Evolutionary conservation across 2,888 invertebrate species (phyloP).

Genomic region (Clostera curtula): DNA sequence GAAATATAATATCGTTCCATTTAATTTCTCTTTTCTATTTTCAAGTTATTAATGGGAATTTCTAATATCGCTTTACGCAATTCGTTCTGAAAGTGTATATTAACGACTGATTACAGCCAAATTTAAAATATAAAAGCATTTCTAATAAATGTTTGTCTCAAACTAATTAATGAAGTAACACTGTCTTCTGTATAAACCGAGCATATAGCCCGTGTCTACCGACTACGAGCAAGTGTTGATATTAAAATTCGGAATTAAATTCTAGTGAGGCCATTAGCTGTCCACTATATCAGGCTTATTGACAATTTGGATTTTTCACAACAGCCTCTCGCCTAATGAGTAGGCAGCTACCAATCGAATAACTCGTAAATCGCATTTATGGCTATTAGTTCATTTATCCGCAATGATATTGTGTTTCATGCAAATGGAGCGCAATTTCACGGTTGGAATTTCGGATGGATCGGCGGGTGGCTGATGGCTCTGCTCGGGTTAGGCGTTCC

Average conservation of each 20-base stretch:
- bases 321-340: slow-evolving; percentile 27
- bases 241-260: slow-evolving; percentile 41
- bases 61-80: too few relatives aligned
- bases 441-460: slow-evolving; percentile 5
- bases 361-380: slow-evolving; percentile 18
- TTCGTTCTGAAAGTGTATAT: too few relatives aligned
- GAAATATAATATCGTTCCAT: too few relatives aligned
- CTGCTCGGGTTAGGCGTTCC: not conserved
- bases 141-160: too few relatives aligned
- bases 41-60: too few relatives aligned
- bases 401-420: slow-evolving; percentile 16
- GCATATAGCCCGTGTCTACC: too few relatives aligned
- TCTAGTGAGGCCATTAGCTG: slow-evolving; percentile 35
- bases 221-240: too few relatives aligned
- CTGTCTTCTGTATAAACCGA: too few relatives aligned
- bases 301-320: slow-evolving; percentile 29
- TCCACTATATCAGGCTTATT: slow-evolving; percentile 43
- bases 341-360: slow-evolving; percentile 13
- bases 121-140: too few relatives aligned
- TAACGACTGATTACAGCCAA: too few relatives aligned
- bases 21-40: too few relatives aligned
- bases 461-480: slow-evolving; percentile 8
- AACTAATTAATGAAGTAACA: too few relatives aligned
- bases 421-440: slow-evolving; percentile 19
- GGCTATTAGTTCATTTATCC: slow-evolving; percentile 20